Evolutionary conservation across 2,113 vertebrate genomes (phyloP).

Genomic region (Bubo bubo): DNA sequence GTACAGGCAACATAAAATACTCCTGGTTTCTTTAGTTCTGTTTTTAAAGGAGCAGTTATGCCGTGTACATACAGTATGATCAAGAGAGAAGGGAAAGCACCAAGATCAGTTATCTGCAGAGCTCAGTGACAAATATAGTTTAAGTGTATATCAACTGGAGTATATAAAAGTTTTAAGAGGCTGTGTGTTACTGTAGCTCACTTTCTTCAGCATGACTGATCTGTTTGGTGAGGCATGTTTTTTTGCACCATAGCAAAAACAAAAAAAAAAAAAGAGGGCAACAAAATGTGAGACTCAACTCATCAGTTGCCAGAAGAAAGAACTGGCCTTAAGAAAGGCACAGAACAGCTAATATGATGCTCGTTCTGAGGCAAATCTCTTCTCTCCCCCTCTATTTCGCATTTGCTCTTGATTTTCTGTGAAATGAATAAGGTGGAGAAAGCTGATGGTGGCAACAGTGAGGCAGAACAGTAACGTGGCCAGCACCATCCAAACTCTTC

Average conservation of each 20-base stretch:
- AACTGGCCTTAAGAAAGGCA: neutral
- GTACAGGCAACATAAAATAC: neutral
- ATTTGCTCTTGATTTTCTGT: conserved; percentile 9
- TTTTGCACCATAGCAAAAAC: neutral
- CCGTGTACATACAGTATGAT: neutral
- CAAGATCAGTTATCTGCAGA: neutral
- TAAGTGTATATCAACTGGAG: neutral
- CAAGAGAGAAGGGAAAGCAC: neutral
- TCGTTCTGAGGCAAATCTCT: neutral
- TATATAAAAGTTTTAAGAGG: neutral
- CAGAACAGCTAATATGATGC: neutral
- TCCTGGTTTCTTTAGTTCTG: neutral
- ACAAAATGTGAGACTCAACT: neutral
- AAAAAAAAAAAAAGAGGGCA: neutral
- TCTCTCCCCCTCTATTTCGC: neutral
- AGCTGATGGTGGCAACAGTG: neutral
- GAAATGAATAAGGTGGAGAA: neutral
- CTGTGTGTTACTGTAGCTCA: neutral
- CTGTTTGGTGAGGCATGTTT: neutral
- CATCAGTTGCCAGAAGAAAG: neutral
- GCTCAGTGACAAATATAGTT: neutral
- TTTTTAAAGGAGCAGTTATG: neutral
- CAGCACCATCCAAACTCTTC: neutral
- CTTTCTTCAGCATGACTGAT: neutral
- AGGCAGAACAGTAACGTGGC: neutral